Evolutionary conservation across 2,797 vertebrate species (phyloP).

Genomic region (Erithacus rubecula): DNA sequence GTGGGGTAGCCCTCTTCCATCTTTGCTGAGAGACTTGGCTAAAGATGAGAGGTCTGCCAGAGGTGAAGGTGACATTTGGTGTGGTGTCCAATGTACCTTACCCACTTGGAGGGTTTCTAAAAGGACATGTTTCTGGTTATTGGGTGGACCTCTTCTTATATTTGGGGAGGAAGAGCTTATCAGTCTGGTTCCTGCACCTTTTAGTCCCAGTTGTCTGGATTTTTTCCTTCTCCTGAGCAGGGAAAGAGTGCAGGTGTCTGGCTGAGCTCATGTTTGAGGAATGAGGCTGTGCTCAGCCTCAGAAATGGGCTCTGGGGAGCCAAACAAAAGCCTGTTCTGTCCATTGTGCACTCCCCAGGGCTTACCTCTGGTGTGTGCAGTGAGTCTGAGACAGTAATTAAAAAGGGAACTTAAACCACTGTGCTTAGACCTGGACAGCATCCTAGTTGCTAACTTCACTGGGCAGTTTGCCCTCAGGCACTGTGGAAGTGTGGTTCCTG

Average conservation of each 20-base stretch:
- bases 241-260: rapidly evolving
- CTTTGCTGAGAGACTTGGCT: background rate
- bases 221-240: background rate
- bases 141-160: background rate
- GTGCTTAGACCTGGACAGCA: background rate
- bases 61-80: background rate
- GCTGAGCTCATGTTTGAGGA: background rate
- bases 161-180: background rate
- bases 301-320: background rate
- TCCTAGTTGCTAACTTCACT: background rate
- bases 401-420: background rate
- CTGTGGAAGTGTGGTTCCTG: rapidly evolving
- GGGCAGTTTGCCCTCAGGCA: background rate
- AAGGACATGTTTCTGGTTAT: background rate
- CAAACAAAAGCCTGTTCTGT: background rate
- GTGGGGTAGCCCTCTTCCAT: background rate
- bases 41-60: background rate
- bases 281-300: background rate
- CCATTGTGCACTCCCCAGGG: background rate
- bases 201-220: background rate
- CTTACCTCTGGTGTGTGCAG: background rate
- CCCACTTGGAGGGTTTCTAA: background rate
- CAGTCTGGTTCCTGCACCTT: background rate
- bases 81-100: background rate
- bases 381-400: rapidly evolving